Evolutionary conservation across 2,113 vertebrate species (phyloP).

Genomic region (Pantherophis guttatus): DNA sequence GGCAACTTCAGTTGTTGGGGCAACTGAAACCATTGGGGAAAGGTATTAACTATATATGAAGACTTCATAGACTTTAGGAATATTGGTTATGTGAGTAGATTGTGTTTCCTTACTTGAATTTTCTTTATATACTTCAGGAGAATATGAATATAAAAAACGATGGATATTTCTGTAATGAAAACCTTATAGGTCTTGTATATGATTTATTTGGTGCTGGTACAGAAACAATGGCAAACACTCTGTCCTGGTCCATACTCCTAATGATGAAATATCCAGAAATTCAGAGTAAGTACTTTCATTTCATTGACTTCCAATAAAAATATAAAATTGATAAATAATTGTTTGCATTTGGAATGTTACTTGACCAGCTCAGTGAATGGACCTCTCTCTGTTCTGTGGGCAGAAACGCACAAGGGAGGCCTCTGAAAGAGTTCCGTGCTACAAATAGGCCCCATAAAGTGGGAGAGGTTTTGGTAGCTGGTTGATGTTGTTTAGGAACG

Average conservation of each 20-base stretch:
- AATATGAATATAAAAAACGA: background rate
- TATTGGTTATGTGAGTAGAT: background rate
- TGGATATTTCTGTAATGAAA: constrained; percentile 48
- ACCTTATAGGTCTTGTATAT: constrained; percentile 33
- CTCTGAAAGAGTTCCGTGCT: too few relatives aligned
- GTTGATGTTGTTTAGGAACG: too few relatives aligned
- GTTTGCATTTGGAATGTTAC: background rate
- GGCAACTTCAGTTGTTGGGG: too few relatives aligned
- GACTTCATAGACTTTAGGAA: background rate
- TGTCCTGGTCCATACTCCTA: constrained; percentile 65
- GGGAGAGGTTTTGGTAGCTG: too few relatives aligned
- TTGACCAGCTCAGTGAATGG: background rate
- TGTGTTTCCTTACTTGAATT: background rate
- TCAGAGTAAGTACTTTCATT: constrained; percentile 58
- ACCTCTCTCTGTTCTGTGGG: too few relatives aligned
- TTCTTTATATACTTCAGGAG: background rate
- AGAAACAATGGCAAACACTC: constrained; percentile 52
- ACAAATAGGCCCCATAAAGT: too few relatives aligned
- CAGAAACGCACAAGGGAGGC: too few relatives aligned
- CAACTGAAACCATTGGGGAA: too few relatives aligned
- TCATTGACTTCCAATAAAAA: background rate
- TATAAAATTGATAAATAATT: background rate
- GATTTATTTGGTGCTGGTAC: constrained; percentile 60
- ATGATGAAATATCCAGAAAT: constrained; percentile 66
- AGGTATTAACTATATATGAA: too few relatives aligned